phyloP scores from a whole-genome alignment of 2,888 invertebrate species.

The Lacanobia oleracea region DNA sequence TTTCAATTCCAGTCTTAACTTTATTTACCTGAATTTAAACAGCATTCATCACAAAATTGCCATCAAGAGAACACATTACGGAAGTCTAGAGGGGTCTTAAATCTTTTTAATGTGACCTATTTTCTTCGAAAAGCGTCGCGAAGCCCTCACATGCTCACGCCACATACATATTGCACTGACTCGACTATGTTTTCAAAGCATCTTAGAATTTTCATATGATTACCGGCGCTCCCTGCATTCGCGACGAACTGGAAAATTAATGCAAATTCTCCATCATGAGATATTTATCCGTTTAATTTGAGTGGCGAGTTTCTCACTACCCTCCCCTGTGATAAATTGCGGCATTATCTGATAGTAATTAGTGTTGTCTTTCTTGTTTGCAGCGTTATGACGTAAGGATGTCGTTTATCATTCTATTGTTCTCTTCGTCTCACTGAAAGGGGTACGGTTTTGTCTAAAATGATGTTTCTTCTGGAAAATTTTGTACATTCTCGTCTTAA shows the following conservation, averaged over 20 bases:
- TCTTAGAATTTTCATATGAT: slow-evolving; percentile 69
- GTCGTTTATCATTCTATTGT: slow-evolving; percentile 58
- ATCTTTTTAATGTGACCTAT: slow-evolving; percentile 57
- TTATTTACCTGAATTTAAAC: slow-evolving; percentile 35
- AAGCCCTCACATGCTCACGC: slow-evolving; percentile 19
- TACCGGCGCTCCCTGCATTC: slow-evolving; percentile 43
- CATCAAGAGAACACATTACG: slow-evolving; percentile 38
- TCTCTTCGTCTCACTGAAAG: slow-evolving; percentile 16
- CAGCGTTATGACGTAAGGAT: slow-evolving; percentile 43
- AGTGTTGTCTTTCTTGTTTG: slow-evolving; percentile 54
- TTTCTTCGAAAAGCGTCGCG: slow-evolving; percentile 34
- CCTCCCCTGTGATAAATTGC: slow-evolving; percentile 52
- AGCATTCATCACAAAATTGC: slow-evolving; percentile 31
- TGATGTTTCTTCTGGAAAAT: not conserved
- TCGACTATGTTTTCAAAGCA: slow-evolving; percentile 43
- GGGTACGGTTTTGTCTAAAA: slow-evolving; percentile 10
- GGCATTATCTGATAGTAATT: slow-evolving; percentile 60
- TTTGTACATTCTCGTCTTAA: not conserved
- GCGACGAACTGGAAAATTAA: slow-evolving; percentile 71
- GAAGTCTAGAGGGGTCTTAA: slow-evolving; percentile 43
- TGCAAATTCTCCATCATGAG: slow-evolving; percentile 73
- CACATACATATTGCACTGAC: slow-evolving; percentile 39
- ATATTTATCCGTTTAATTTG: slow-evolving; percentile 76
- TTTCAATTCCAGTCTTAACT: not conserved
- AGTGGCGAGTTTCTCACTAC: slow-evolving; percentile 59